Base-by-base conservation (phyloP, 1,140 invertebrate genomes). In the Zaprionus davidi region DNA sequence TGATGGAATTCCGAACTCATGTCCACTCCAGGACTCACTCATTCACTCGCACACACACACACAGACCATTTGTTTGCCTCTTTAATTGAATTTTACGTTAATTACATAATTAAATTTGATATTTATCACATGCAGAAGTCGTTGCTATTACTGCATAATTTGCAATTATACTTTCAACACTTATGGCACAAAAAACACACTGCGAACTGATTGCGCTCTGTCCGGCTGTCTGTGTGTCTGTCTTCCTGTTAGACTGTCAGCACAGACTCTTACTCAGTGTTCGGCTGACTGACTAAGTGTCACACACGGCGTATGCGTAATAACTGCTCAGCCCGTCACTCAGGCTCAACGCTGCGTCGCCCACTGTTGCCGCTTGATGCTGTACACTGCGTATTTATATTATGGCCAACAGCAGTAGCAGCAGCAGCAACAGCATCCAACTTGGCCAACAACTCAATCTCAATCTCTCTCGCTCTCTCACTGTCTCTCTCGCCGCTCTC, bases 271-370 rank as follows among this genome's bases (percentile, higher is more conserved):
- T 17, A 55, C 20, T 49, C 26, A n/a, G 12, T 28, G 22, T 51
- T 58, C 58, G 53, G 26, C 53, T 26, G 26, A 49, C 51, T 59
- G 26, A 34, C 55, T 65, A 17, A 44, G 62, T 66, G 72, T 73
- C 58, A 86, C 68, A 84, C 85, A 69, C 85, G 78, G 71, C 84
- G 85, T 65, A 57, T 87, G 81, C 81, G 84, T 68, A 71, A 76
- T 88, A 51, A 70, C 65, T 75, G 71, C 31, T 55, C 31, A 66
- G 60, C 34, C 53, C 49, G 59, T 77, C 64, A 46, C 67, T 55
- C 31, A 49, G 49, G 57, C 60, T 64, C 63, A 72, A 73, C 62
- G 70, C 44, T 74, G 31, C 70, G 69, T 79, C 75, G 78, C 58
- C 82, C 57, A 90, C 84, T 88, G 84, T 81, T 81, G 66, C 71